Evolutionary conservation across 1,140 invertebrate genomes (phyloP), one percentile per base, ranked within the genome.

Genomic region (Lutraria rhynchaena): DNA sequence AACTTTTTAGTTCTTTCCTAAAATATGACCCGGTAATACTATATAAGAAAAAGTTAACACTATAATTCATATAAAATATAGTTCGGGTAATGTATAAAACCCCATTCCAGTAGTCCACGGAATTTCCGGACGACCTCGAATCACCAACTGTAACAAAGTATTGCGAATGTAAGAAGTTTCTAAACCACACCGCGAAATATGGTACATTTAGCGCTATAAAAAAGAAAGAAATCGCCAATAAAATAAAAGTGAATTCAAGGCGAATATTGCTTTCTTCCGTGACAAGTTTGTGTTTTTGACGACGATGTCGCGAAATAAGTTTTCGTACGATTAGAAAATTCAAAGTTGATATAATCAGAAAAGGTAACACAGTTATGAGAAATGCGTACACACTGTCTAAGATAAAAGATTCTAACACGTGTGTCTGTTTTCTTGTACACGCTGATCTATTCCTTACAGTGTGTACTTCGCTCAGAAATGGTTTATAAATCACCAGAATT

Each of bases 1-100:
- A 74, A 73, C 80, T 75, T 19, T 69, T 63, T 44, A 89, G 73
- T 82, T 86, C 85, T 27, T 83, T 73, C 41, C 88, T 74, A 69
- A 89, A 89, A 46, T 85, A 89, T 1, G 89, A 85, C 0, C 90
- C 90, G 0, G 88, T 90, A 4, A 91, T 73, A 82, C 88, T 87
- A 76, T 91, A 91, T 11, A 91, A 84, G 71, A 91, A 91, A 71
- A 91, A 91, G 80, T 91, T 91, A 17, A 89, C 83, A 35, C 87
- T 89, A 67, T 91, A 91, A 81, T 91, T 91, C 41, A 90, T 74
- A 82, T 88, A 89, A 74, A 90, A 91, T 24, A 91, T 87, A 17
- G 87, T 89, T 11, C 87, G 81, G 3, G 88, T 87, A 41, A 91
- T 78, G 35, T 74, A 55, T 5, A 88, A 69, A n/a, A 85, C 29